Evolutionary conservation across 2,888 invertebrate genomes (phyloP).

Genomic region (Nudaria mundana): DNA sequence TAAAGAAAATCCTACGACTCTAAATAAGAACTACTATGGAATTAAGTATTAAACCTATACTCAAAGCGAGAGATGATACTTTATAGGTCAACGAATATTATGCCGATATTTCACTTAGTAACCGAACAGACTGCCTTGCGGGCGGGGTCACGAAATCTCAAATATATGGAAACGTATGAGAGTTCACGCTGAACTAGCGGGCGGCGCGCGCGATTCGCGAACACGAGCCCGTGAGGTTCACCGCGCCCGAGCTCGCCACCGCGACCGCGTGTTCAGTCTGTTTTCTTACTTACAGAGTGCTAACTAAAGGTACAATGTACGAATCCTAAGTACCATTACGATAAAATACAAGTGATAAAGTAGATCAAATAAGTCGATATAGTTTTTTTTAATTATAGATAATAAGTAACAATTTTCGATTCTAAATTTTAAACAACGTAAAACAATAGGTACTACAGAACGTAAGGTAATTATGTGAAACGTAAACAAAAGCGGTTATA

Average conservation of each 20-base stretch:
- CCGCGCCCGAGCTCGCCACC: no score
- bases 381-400: slow-evolving; percentile 51
- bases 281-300: slow-evolving; percentile 56
- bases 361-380: slow-evolving; percentile 53
- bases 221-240: no score
- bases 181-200: no score
- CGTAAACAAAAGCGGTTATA: slow-evolving; percentile 58
- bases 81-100: slow-evolving; percentile 58
- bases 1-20: slow-evolving; percentile 60
- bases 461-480: slow-evolving; percentile 52
- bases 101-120: slow-evolving; percentile 53
- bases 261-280: no score
- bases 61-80: slow-evolving; percentile 58
- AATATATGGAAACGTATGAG: no score
- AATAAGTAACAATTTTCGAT: slow-evolving; percentile 72
- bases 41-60: slow-evolving; percentile 60
- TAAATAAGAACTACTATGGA: slow-evolving; percentile 64
- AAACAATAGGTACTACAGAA: slow-evolving; percentile 59
- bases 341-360: slow-evolving; percentile 56
- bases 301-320: slow-evolving; percentile 43
- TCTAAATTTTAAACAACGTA: slow-evolving; percentile 64
- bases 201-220: no score
- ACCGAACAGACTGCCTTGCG: no score
- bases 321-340: slow-evolving; percentile 41
- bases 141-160: no score